Evolutionary conservation across 1,140 invertebrate genomes (phyloP), one percentile per base, ranked within the genome.

Genomic region (Oncopodura yosiiana): DNA sequence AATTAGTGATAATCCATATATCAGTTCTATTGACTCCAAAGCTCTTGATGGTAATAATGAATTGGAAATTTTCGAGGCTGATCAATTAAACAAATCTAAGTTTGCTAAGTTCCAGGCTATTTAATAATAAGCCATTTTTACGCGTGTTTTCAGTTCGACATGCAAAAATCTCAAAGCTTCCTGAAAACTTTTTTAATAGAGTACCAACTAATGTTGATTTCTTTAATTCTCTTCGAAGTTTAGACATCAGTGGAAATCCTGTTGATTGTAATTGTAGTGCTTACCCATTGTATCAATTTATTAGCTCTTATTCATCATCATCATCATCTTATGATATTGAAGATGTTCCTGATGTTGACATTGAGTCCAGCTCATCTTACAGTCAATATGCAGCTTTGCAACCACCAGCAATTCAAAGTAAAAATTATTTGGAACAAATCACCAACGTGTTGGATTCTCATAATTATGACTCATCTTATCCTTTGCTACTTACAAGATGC

Each of bases 11-110:
- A 65, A 64, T 39, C 57, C 63, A 23, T 54, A 75, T 53, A 77
- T 87, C 58, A 69, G 73, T 43, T 73, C 70, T 61, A 81, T 89
- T 51, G 79, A 86, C 73, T 75, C 79, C 12, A 74, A 81, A 70
- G 82, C 84, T 38, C 86, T 88, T 66, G 81, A 84, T 34, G 86
- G 87, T 71, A 88, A 88, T 69, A 83, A 85, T 21, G 83, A 86
- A 66, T 72, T 90, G 46, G 82, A 87, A 66, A 76, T 76, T 49
- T 78, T 90, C 60, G 78, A 79, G 67, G 74, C 88, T 71, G 82
- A 86, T 66, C 79, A 82, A 64, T 87, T 88, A n/a, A 69, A 76
- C 80, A 6, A 77, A 79, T 59, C 71, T 88, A 21, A 73, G 70
- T 36, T 77, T 77, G 60, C 71, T 89, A 42, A 84, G 84, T 1